Base-by-base conservation (phyloP, 1,140 invertebrate species). In the Sminthurinus signatus region DNA sequence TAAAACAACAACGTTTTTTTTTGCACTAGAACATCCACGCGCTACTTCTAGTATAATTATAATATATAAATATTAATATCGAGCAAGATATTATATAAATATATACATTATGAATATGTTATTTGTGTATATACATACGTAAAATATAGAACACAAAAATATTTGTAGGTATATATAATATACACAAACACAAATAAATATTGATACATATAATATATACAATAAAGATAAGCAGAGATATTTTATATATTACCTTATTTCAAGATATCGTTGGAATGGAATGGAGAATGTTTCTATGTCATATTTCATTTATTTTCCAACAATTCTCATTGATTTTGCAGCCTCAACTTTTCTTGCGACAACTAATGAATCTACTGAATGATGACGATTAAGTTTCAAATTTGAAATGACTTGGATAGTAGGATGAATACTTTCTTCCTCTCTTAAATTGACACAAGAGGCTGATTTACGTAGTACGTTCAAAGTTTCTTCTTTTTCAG, bases 351-450 rank as follows among this genome's bases (percentile, higher is more conserved):
- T 56, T 23, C 42, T 60, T 21, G 17, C 19, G 10, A 60, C n/a
- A 14, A 62, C 48, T 19, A 67, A 48, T 28, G 69, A 71, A n/a
- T 71, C 69, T 14, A 68, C 31, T 15, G 69, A 71, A 29, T 62
- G 52, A 56, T 31, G 39, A 17, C 69, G 36, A 42, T 31, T 39
- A 14, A 68, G 50, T 29, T n/a, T 19, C 32, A 15, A 8, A 15
- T 36, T 15, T n/a, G n/a, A n/a, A n/a, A n/a, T n/a, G n/a, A n/a
- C n/a, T n/a, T n/a, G n/a, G n/a, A n/a, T n/a, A n/a, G n/a, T n/a
- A n/a, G n/a, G n/a, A n/a, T n/a, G n/a, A n/a, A n/a, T n/a, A 5
- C 60, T 19, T 8, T 54, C 32, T 42, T 68, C 62, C 12, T 59
- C 42, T 29, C 44, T 56, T 19, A 71, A 51, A 50, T 65, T 59